Base-by-base conservation (phyloP, 2,888 invertebrate genomes). In the Heliconius charithonia region DNA sequence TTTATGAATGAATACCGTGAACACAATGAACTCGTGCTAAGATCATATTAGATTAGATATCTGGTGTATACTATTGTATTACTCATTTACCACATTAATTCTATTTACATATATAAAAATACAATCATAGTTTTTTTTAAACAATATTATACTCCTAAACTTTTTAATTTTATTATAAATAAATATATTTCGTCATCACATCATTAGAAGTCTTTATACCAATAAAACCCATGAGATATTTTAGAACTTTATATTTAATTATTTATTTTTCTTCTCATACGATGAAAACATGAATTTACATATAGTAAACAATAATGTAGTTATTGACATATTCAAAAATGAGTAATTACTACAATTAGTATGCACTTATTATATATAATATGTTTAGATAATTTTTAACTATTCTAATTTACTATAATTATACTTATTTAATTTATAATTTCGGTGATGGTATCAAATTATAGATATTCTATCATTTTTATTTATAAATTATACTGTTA, bases 1-100 rank as follows among this genome's bases (percentile, higher is more conserved):
- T 93, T 94, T 93, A 94, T 94, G 94, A 94, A 94, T 94, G 94
- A 91, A 90, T 86, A 88, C 86, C 87, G 87, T 88, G 88, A 89
- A 89, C 89, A 89, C 92, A 93, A 93, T 92, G 92, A 92, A 90
- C 87, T 88, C 89, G 88, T 90, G 89, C 84, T 85, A 88, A 87
- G 89, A 90, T 91, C 86, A 86, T 88, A 89, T 85, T 89, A 90
- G 90, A 91, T 91, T 90, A 90, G 88, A 89, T 91, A 90, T 85
- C 83, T 85, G 79, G 82, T 85, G 82, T 87, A 85, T 86, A 85
- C 69, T 69, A 69, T 84, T 83, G 82, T 85, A 83, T 83, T 83
- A 80, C 73, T 78, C 66, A 72, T 78, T 74, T 81, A 75, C 72
- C 71, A 66, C 29, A 71, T 75, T 69, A 70, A 41, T 41, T 41